Percentiles rank a stretch among this genome's conserved stretches.
Conservation (phyloP, 2,797 vertebrate genomes). For the Emydoidea blandingii region DNA sequence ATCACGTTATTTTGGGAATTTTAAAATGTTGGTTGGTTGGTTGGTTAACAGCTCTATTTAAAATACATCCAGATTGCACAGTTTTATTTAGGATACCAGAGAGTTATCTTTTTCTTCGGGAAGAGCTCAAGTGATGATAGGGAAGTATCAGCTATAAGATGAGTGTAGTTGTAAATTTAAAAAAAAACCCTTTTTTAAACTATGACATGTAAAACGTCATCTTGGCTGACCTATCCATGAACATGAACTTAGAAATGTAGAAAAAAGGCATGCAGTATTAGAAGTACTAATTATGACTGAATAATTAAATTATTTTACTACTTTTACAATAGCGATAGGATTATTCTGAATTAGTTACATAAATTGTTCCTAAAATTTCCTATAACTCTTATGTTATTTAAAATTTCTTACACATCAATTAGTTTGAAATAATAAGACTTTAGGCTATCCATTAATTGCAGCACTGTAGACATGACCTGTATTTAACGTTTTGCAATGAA, state of each 20-base stretch:
- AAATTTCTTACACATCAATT: conserved; percentile 84
- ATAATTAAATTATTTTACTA: conserved; percentile 43
- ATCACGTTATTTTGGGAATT: conserved; percentile 31
- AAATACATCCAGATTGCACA: neutral
- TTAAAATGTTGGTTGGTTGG: neutral
- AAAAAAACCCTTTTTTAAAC: neutral
- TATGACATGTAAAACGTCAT: neutral
- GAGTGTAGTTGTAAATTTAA: neutral
- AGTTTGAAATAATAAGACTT: conserved; percentile 86
- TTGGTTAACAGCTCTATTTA: conserved; percentile 5
- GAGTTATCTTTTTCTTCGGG: neutral
- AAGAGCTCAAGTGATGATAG: neutral
- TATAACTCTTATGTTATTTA: conserved; percentile 80
- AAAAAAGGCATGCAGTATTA: neutral
- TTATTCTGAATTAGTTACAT: conserved; percentile 69
- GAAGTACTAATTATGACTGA: neutral
- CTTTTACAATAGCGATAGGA: conserved; percentile 49
- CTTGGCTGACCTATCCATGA: neutral
- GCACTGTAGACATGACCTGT: conserved; percentile 81
- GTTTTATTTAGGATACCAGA: neutral
- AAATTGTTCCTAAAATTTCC: conserved; percentile 70
- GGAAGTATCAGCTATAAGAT: neutral
- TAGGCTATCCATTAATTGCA: conserved; percentile 87
- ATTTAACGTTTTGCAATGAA: conserved; percentile 81
- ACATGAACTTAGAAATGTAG: conserved; percentile 2